Evolutionary conservation across 2,113 vertebrate genomes (phyloP).

Genomic region (Candoia aspera): DNA sequence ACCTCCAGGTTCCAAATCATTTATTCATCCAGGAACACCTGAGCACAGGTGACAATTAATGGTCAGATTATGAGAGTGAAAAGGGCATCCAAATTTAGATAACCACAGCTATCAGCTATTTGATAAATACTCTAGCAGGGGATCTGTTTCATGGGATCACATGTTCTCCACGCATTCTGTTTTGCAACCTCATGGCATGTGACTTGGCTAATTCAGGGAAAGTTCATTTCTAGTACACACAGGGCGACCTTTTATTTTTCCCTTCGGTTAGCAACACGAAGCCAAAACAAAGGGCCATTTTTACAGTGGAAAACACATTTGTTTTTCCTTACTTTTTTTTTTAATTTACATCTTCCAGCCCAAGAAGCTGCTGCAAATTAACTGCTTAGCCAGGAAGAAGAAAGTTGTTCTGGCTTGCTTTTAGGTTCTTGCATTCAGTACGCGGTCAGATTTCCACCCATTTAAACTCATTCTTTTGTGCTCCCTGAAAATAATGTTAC

Average conservation of each 20-base stretch:
- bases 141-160: constrained; percentile 67
- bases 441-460: constrained; percentile 28
- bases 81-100: not conserved
- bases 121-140: constrained; percentile 24
- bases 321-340: constrained; percentile 24
- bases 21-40: not conserved
- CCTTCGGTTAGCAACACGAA: constrained; percentile 47
- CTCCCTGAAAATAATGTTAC: not conserved
- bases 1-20: not conserved
- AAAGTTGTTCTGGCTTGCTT: constrained; percentile 44
- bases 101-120: not conserved
- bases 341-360: constrained; percentile 42
- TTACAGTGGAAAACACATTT: constrained; percentile 61
- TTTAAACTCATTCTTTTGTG: constrained; percentile 4
- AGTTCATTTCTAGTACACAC: constrained; percentile 67
- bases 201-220: constrained; percentile 67
- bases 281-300: constrained; percentile 64
- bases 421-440: constrained; percentile 50
- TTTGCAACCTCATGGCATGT: constrained; percentile 64
- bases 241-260: constrained; percentile 41
- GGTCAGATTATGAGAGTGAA: not conserved
- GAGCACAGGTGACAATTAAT: not conserved
- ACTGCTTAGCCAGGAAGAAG: constrained; percentile 33
- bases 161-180: constrained; percentile 60
- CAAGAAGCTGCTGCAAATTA: constrained; percentile 55